Conservation (phyloP, 2,888 invertebrate genomes). For the Ochropleura plecta region DNA sequence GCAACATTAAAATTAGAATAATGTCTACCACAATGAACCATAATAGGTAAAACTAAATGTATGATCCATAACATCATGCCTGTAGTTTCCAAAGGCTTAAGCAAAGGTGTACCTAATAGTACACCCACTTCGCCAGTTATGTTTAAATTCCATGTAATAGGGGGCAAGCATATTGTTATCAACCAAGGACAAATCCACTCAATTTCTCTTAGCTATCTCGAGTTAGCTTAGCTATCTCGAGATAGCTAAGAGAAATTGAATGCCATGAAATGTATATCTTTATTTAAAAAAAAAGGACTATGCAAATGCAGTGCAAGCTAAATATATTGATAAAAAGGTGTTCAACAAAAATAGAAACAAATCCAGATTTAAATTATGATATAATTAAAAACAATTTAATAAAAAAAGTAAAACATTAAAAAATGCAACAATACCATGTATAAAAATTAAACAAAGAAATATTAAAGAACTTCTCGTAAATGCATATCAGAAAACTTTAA, state of each 20-base stretch:
- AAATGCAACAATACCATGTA: slow-evolving; percentile 20
- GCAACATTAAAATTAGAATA: neutral
- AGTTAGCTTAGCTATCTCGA: too few species aligned
- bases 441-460: slow-evolving; percentile 5
- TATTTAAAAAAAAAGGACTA: neutral
- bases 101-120: neutral
- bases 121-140: too few species aligned
- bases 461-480: slow-evolving; percentile 31
- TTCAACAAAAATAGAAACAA: neutral
- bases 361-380: neutral
- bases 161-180: too few species aligned
- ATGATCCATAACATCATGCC: too few species aligned
- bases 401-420: slow-evolving; percentile 32
- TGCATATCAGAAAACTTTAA: slow-evolving; percentile 27
- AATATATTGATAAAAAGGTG: neutral
- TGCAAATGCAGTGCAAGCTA: neutral
- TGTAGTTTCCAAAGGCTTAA: too few species aligned
- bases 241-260: too few species aligned
- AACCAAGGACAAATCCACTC: too few species aligned
- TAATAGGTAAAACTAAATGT: neutral
- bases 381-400: slow-evolving; percentile 16
- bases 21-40: neutral
- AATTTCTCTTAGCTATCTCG: too few species aligned
- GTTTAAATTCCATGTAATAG: too few species aligned
- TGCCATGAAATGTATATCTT: too few species aligned